Conservation (phyloP, 1,140 invertebrate species). For the Drosophila lacteicornis region DNA sequence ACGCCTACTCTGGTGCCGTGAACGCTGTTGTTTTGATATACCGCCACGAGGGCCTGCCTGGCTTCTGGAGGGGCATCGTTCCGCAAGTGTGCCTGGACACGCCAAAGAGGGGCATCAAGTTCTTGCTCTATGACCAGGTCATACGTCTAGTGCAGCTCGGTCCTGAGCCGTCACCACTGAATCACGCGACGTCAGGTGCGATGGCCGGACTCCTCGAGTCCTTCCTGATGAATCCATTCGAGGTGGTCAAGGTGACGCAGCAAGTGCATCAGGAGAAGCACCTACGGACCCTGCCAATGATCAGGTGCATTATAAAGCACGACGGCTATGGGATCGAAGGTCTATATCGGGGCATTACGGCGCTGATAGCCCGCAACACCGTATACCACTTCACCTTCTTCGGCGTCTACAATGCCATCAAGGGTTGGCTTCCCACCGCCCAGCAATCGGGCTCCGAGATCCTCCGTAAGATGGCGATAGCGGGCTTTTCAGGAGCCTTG, state of each 20-base stretch:
- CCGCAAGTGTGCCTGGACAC: slow-evolving; percentile 96
- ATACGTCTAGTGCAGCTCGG: slow-evolving; percentile 93
- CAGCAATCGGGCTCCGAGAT: slow-evolving; percentile 89
- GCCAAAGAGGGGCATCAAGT: slow-evolving; percentile 96
- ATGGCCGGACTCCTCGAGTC: slow-evolving; percentile 94
- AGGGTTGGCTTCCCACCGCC: slow-evolving; percentile 88
- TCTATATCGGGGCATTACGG: slow-evolving; percentile 93
- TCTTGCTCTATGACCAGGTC: slow-evolving; percentile 95
- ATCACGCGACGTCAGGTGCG: slow-evolving; percentile 92
- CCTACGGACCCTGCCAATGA: slow-evolving; percentile 91
- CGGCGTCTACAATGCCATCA: slow-evolving; percentile 95
- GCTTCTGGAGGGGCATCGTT: slow-evolving; percentile 95
- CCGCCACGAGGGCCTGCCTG: slow-evolving; percentile 90
- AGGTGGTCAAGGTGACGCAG: slow-evolving; percentile 95
- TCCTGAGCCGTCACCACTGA: slow-evolving; percentile 89
- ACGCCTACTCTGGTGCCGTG: slow-evolving; percentile 90
- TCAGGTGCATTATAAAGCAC: slow-evolving; percentile 90
- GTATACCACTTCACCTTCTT: slow-evolving; percentile 97
- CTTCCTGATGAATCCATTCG: slow-evolving; percentile 94
- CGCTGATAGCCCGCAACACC: slow-evolving; percentile 93
- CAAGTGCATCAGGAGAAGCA: slow-evolving; percentile 88
- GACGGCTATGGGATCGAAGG: slow-evolving; percentile 91
- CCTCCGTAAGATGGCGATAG: slow-evolving; percentile 89
- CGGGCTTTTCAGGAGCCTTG: slow-evolving; percentile 92
- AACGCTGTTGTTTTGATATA: slow-evolving; percentile 96